These are phyloP conservation scores for Galeopterus variegatus DNA, from an alignment of 2,113 vertebrate species.

Conservation along the genomic window DNA sequence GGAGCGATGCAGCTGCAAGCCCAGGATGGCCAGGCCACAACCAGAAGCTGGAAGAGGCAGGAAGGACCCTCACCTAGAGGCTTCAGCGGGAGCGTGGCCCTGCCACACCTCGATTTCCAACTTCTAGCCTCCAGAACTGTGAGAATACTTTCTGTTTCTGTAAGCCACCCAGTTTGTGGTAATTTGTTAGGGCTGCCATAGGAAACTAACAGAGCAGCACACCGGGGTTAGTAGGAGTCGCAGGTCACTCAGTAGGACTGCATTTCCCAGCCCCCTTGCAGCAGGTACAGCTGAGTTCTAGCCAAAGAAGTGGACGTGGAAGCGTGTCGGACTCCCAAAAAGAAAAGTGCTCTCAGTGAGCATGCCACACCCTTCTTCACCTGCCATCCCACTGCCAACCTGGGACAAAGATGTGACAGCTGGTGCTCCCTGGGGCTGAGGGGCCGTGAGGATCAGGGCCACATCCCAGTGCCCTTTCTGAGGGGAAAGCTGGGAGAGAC, in stretches of 20 bases:
- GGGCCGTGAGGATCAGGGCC: not conserved
- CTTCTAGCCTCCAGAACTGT: not conserved
- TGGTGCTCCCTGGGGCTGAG: not conserved
- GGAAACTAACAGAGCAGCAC: fast-evolving
- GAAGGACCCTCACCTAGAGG: too few species aligned
- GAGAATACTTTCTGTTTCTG: not conserved
- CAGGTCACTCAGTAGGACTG: too few species aligned
- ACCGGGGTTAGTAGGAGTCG: fast-evolving
- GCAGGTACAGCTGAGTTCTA: too few species aligned
- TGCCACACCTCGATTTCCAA: not conserved
- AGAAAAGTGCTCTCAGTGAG: not conserved
- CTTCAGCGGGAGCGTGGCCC: not conserved
- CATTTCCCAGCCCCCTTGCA: not conserved
- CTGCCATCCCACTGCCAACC: not conserved
- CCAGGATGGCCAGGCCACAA: fast-evolving
- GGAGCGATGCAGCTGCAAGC: fast-evolving
- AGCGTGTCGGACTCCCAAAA: fast-evolving
- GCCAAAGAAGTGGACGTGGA: not conserved
- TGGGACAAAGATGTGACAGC: not conserved
- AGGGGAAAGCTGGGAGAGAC: not conserved
- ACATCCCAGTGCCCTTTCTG: not conserved
- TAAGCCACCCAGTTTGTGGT: not conserved
- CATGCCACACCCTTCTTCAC: not conserved
- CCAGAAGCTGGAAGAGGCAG: not conserved
- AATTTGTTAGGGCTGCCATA: fast-evolving